Base-by-base conservation (phyloP, 1,140 invertebrate genomes). In the Drosophila sucinea region DNA sequence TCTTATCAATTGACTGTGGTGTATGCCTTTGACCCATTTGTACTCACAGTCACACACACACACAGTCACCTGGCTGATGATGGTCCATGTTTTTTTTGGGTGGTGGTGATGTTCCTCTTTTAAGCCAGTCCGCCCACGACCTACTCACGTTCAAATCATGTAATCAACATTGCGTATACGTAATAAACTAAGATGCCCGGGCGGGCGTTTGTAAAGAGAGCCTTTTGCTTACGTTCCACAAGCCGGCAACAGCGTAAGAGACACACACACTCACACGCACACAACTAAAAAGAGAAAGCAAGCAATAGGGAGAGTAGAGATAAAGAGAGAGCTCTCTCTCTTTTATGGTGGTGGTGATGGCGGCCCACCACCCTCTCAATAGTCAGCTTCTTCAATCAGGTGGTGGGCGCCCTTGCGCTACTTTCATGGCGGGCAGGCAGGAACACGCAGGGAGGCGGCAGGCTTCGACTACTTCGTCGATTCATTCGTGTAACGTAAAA, bases 321-420 rank as follows among this genome's bases (percentile, higher is more conserved):
- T 8, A 32, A n/a, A 25, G 10, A 30, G 54, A 33, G 55, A 32
- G 56, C 17, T 56, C 41, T 11, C 54, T 29, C 38, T 55, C 67
- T 65, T 57, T 33, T 10, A 8, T 44, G 41, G n/a, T 44, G 41
- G 4, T 44, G 41, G 4, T 44, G 17, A 5, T 44, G 41, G n/a
- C 6, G 8, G 25, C 44, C 44, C 58, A 8, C 23, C 62, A 27
- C 25, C 61, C 66, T 56, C 11, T 44, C 27, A 17, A 54, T 54
- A 33, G 30, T 40, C 38, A 32, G 27, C 64, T 60, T 54, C 60
- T 47, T 4, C 4, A 33, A 32, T 70, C 75, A 78, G 70, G 32
- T 56, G 77, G 67, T 77, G 72, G 85, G 86, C 84, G 84, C 84
- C 84, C 84, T 87, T 87, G 84, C 84, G 84, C 84, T 87, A 87